These are phyloP conservation scores for Poeciliopsis prolifica DNA, from an alignment of 2,113 vertebrate species.

Conservation along the genomic window DNA sequence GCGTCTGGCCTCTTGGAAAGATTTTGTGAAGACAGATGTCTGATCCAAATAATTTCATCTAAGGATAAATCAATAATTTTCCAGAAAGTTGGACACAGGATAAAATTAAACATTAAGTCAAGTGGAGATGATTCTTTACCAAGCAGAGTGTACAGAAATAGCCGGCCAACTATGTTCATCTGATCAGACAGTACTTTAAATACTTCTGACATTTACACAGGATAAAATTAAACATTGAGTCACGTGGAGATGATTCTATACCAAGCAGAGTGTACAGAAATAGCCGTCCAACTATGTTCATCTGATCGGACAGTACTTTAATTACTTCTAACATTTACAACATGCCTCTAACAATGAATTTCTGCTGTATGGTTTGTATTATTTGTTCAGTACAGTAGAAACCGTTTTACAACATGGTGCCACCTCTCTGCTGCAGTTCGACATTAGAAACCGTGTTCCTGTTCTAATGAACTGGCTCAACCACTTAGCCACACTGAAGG, in stretches of 20 bases:
- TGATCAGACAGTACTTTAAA: constrained; percentile 40
- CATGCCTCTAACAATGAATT: constrained; percentile 25
- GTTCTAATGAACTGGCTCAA: neutral
- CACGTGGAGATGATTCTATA: constrained; percentile 40
- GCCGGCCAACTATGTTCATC: constrained; percentile 27
- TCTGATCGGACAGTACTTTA: constrained; percentile 39
- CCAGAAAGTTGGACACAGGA: constrained; percentile 18
- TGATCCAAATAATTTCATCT: constrained; percentile 18
- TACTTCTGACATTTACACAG: constrained; percentile 26
- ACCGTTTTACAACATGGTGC: neutral
- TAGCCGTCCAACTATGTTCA: constrained; percentile 23
- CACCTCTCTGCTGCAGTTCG: neutral
- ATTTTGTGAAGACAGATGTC: constrained; percentile 17
- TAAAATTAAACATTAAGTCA: constrained; percentile 39
- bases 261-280: constrained; percentile 37
- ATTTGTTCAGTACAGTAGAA: constrained; percentile 7
- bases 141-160: constrained; percentile 31
- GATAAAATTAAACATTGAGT: constrained; percentile 44
- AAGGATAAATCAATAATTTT: constrained; percentile 20
- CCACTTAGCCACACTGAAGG: neutral
- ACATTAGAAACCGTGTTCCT: neutral
- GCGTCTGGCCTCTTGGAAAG: constrained; percentile 36
- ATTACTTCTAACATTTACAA: constrained; percentile 30
- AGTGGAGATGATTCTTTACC: constrained; percentile 45
- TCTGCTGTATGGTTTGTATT: constrained; percentile 13